These are phyloP conservation scores for Acleris cristana DNA, from an alignment of 2,888 invertebrate species.

Conservation along the genomic window DNA sequence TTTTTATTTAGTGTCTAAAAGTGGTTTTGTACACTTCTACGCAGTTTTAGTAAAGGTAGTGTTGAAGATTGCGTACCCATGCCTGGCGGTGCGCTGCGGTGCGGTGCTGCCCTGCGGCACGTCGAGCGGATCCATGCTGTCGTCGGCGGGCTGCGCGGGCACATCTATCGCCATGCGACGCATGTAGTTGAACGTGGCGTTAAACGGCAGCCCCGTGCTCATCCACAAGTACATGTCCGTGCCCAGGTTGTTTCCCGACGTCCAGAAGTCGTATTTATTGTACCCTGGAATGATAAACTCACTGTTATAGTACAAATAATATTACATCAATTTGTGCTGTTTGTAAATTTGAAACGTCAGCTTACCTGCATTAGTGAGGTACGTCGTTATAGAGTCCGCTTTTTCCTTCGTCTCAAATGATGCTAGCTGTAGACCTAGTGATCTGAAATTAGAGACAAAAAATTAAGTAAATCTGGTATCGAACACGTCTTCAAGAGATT, in stretches of 20 bases:
- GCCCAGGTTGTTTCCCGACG: conserved; percentile 93
- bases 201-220: conserved; percentile 94
- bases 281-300: conserved; percentile 77
- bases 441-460: conserved; percentile 75
- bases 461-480: not conserved
- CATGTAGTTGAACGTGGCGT: conserved; percentile 94
- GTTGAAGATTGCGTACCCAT: conserved; percentile 80
- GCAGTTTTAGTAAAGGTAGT: not conserved
- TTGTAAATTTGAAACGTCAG: not conserved
- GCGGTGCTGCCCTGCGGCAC: conserved; percentile 89
- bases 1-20: too few relatives aligned
- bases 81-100: conserved; percentile 90
- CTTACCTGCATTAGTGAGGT: conserved; percentile 90
- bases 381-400: conserved; percentile 92
- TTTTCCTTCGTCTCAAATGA: conserved; percentile 95
- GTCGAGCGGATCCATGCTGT: conserved; percentile 85
- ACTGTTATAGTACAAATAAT: too few relatives aligned
- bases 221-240: conserved; percentile 95
- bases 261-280: conserved; percentile 94
- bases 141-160: conserved; percentile 80
- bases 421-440: conserved; percentile 91
- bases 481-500: not conserved
- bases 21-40: too few relatives aligned
- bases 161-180: conserved; percentile 80
- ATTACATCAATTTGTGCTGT: too few relatives aligned